Evolutionary conservation across 2,888 invertebrate genomes (phyloP).

Genomic region (Phyllotreta cruciferae): DNA sequence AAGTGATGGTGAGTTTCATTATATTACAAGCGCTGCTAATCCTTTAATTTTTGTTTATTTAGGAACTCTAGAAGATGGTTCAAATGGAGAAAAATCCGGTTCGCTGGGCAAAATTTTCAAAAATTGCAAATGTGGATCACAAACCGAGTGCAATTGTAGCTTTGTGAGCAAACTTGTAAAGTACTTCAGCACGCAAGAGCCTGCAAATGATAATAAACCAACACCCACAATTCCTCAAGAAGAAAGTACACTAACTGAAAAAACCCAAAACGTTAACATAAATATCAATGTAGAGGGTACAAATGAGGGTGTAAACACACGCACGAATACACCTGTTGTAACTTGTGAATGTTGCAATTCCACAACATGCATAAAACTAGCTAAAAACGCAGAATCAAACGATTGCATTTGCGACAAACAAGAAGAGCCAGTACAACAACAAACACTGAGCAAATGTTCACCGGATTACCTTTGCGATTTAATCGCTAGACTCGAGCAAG

Average conservation of each 20-base stretch:
- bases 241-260: neutral
- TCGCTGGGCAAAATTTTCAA: slow-evolving; percentile 35
- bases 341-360: no score
- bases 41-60: neutral
- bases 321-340: no score
- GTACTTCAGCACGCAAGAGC: slow-evolving; percentile 34
- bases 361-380: no score
- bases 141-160: slow-evolving; percentile 35
- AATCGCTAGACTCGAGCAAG: slow-evolving; percentile 5
- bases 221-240: neutral
- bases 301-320: no score
- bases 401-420: no score
- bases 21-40: slow-evolving; percentile 17
- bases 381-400: no score
- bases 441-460: neutral
- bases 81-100: slow-evolving; percentile 12
- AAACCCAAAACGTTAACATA: slow-evolving; percentile 4
- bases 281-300: neutral
- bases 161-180: slow-evolving; percentile 42
- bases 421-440: neutral
- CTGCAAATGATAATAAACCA: neutral
- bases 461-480: neutral
- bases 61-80: neutral
- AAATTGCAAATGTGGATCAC: slow-evolving; percentile 35
- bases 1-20: slow-evolving; percentile 17